Conservation (phyloP, 2,888 invertebrate species). For the Leistus spinibarbis region DNA sequence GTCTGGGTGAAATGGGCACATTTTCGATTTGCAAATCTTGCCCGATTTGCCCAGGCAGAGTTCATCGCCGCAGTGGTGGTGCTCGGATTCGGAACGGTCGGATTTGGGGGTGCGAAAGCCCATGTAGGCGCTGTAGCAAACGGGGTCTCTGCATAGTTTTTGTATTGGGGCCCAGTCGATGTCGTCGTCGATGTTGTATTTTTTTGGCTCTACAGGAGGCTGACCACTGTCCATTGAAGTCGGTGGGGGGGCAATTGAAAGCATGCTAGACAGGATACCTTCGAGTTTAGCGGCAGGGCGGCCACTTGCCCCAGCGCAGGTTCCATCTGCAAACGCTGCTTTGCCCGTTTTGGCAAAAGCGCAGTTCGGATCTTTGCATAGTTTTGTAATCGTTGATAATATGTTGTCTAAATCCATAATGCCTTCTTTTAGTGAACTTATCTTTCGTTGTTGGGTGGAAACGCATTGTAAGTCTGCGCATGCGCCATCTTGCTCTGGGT, state of each 20-base stretch:
- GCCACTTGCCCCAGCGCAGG: not conserved
- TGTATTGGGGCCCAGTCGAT: not conserved
- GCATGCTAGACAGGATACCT: not conserved
- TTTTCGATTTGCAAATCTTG: not conserved
- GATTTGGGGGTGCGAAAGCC: not conserved
- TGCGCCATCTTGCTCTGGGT: no score
- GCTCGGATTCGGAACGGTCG: not conserved
- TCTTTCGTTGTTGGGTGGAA: slow-evolving; percentile 8
- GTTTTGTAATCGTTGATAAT: slow-evolving; percentile 16
- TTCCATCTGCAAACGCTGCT: no score
- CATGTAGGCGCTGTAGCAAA: slow-evolving; percentile 19
- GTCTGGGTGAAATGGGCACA: not conserved
- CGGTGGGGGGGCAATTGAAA: not conserved
- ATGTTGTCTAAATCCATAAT: slow-evolving; percentile 14
- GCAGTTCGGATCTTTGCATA: slow-evolving; percentile 21
- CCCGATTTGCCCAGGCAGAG: not conserved
- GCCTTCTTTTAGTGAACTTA: slow-evolving; percentile 8
- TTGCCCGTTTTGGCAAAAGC: not conserved
- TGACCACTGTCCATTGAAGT: not conserved
- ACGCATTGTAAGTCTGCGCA: slow-evolving; percentile 9
- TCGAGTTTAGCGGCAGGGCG: not conserved
- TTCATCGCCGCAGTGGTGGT: not conserved
- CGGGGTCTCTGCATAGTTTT: slow-evolving; percentile 7
- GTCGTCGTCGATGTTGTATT: not conserved
- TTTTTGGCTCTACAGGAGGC: not conserved